Evolutionary conservation across 2,797 vertebrate genomes (phyloP), one percentile per base, ranked within the genome.

Genomic region (Periparus ater): DNA sequence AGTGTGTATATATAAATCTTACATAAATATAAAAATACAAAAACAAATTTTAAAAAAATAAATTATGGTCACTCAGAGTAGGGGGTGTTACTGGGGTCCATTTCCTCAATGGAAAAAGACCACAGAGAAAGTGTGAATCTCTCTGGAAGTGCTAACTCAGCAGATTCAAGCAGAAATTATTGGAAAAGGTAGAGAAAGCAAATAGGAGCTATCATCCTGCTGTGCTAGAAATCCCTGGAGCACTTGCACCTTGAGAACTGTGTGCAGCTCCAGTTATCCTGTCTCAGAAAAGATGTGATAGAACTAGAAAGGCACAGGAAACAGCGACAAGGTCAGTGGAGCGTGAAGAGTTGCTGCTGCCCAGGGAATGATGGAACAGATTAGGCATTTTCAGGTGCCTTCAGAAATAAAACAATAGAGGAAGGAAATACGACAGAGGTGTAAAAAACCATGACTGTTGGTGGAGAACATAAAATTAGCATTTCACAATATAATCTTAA

Each of bases 291-390:
- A 74, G 85, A 68, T 44, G 76, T 4, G 5, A 34, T 26, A 84
- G 79, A 88, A 68, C 40, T 51, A 53, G 93, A 78, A 94, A 90
- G 90, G 81, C 67, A 72, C 44, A 84, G 91, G 88, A 90, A 91
- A 27, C 13, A 13, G 77, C 0, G 7, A 79, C 88, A 94, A 94
- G 83, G 83, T 85, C 83, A 88, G 74, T 10, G 21, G 71, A 84
- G 73, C 1, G 1, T 93, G 85, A 71, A 34, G 80, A 88, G 66
- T 66, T 73, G 80, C 80, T 91, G 80, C 76, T 94, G 85, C 92
- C 58, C 11, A 1, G 88, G 77, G 77, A 90, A 74, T 5, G 2
- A 53, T 63, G 67, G 67, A 93, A 88, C 63, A 81, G 60, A 76
- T 94, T 11, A 86, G 60, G 67, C 60, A 63, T 76, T 91, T 93